Percentiles rank a stretch among this genome's conserved stretches.
Conservation (phyloP, 2,113 vertebrate species). For the Cyrtonyx montezumae region DNA sequence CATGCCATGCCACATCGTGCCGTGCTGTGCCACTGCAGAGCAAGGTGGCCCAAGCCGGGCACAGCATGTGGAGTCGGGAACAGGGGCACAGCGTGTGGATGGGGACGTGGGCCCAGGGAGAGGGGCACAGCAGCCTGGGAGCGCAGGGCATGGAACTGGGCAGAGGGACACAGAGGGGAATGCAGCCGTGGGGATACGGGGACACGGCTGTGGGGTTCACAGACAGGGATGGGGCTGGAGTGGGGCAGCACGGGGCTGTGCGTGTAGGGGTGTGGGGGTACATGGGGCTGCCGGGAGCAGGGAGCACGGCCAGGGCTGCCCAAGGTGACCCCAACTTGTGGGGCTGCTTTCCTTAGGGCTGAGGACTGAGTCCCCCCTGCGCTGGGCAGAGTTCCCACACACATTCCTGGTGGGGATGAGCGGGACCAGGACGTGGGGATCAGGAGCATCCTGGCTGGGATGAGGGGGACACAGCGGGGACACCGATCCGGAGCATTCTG, state of each 20-base stretch:
- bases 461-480: neutral
- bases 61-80: neutral
- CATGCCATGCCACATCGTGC: no score
- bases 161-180: no score
- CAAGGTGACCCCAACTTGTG: neutral
- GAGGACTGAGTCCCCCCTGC: neutral
- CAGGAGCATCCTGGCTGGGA: neutral
- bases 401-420: neutral
- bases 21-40: neutral
- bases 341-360: no score
- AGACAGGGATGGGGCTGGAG: neutral
- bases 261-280: neutral
- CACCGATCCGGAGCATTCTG: neutral
- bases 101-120: no score
- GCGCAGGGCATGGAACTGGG: neutral
- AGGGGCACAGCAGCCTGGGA: neutral
- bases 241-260: neutral
- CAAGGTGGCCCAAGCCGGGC: neutral
- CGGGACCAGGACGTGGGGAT: neutral
- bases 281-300: neutral
- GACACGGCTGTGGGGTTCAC: neutral
- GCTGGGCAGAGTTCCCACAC: neutral
- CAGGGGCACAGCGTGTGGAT: neutral
- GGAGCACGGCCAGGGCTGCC: neutral
- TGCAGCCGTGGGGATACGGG: neutral